Evolutionary conservation across 92 coral and sea anemone genomes (phyloP).

Genomic region (Epizoanthus fatuus): DNA sequence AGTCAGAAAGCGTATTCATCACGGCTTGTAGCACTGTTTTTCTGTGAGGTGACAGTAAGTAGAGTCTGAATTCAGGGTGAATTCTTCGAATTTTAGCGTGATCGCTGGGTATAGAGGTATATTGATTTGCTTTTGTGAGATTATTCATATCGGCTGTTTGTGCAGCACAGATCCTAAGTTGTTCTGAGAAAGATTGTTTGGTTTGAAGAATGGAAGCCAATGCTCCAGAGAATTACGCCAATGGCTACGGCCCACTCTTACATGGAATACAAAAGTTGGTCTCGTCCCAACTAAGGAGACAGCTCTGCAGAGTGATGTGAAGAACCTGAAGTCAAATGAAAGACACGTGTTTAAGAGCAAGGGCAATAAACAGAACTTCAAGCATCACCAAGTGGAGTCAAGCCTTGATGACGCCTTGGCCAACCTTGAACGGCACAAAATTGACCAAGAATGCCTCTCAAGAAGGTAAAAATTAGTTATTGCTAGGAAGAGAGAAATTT

Average conservation of each 20-base stretch:
- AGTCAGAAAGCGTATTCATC: conserved; percentile 4
- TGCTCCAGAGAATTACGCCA: background rate
- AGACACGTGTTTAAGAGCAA: background rate
- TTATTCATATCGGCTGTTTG: background rate
- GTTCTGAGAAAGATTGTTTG: background rate
- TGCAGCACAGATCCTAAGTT: background rate
- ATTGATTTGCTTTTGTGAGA: background rate
- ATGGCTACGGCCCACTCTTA: background rate
- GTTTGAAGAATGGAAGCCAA: background rate
- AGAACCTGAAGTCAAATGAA: background rate
- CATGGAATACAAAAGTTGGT: background rate
- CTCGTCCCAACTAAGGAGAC: background rate
- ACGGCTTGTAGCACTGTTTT: background rate
- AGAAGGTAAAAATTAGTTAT: no score
- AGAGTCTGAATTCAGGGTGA: background rate
- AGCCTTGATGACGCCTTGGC: background rate
- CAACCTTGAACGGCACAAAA: no score
- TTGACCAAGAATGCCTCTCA: no score
- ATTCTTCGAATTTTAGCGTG: background rate
- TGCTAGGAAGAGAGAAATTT: no score
- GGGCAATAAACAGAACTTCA: background rate
- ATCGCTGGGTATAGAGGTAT: background rate
- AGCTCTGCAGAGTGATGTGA: background rate
- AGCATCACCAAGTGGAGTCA: background rate
- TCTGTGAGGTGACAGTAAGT: background rate